phyloP scores from a whole-genome alignment of 2,113 vertebrate genomes.

The Calidris pugnax region DNA sequence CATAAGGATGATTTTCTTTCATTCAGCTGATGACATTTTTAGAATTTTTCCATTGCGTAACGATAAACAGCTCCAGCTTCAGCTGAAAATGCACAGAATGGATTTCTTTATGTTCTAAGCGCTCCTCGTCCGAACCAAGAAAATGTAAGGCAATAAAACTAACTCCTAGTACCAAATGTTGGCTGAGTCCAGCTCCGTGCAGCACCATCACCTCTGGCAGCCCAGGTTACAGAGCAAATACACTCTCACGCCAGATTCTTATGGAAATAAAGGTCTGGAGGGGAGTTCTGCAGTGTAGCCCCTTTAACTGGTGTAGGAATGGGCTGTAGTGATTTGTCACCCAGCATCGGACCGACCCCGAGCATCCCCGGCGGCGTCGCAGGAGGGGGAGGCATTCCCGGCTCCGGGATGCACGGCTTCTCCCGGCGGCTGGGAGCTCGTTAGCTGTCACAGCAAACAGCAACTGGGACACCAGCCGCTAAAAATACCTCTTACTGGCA shows the following conservation, averaged over 20 bases:
- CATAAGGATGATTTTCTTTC: not conserved
- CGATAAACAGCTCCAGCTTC: not conserved
- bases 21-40: not conserved
- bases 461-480: conserved; percentile 69
- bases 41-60: not conserved
- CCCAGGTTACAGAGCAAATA: not conserved
- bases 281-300: not conserved
- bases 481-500: conserved; percentile 79
- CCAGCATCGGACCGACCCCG: conserved; percentile 7
- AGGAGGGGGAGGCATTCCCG: conserved; percentile 23
- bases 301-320: not conserved
- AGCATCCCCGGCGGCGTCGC: not conserved
- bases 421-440: conserved; percentile 57
- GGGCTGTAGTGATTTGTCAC: not conserved
- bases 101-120: conserved; percentile 1
- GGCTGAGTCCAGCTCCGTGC: not conserved
- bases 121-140: not conserved
- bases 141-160: not conserved
- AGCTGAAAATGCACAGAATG: not conserved
- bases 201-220: conserved; percentile 5
- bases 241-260: not conserved
- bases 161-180: not conserved
- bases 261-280: conserved; percentile 56
- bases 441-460: conserved; percentile 73
- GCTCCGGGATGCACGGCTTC: conserved; percentile 47